Evolutionary conservation across 2,113 vertebrate genomes (phyloP).

Genomic region (Seriola dumerili): DNA sequence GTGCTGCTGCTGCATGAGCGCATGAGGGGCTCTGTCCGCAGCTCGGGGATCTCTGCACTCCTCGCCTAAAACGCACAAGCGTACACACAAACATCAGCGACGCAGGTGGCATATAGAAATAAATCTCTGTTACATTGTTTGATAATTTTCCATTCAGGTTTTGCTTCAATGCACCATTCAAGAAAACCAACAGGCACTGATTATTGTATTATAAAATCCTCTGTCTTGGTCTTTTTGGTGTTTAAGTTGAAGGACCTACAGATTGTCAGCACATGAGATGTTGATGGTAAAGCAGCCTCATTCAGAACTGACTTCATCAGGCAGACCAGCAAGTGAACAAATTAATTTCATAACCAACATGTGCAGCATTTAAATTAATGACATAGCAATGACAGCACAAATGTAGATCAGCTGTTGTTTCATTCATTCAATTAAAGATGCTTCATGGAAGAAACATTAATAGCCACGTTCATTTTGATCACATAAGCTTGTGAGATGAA

Average conservation of each 20-base stretch:
- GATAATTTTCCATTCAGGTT: slow-evolving; percentile 4
- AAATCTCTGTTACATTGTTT: not conserved
- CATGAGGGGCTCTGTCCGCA: slow-evolving; percentile 89
- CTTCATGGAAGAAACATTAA: no score
- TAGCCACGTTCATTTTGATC: not conserved
- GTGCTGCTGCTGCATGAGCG: slow-evolving; percentile 93
- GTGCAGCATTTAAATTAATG: not conserved
- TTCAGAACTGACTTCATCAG: no score
- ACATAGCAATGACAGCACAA: not conserved
- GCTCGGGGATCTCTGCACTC: slow-evolving; percentile 95
- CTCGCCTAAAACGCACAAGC: slow-evolving; percentile 86
- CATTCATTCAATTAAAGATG: not conserved
- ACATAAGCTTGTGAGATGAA: no score
- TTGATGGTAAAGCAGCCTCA: not conserved
- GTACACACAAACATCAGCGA: slow-evolving; percentile 11
- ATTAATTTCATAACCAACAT: not conserved
- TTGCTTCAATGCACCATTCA: not conserved
- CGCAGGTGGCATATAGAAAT: slow-evolving; percentile 5
- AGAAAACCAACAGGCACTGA: not conserved
- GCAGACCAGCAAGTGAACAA: no score
- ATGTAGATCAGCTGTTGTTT: no score
- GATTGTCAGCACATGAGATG: no score
- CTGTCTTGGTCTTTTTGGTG: not conserved
- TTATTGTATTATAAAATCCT: not conserved
- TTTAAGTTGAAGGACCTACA: not conserved